phyloP scores from a whole-genome alignment of 2,888 invertebrate genomes.

The Cantharis rufa region DNA sequence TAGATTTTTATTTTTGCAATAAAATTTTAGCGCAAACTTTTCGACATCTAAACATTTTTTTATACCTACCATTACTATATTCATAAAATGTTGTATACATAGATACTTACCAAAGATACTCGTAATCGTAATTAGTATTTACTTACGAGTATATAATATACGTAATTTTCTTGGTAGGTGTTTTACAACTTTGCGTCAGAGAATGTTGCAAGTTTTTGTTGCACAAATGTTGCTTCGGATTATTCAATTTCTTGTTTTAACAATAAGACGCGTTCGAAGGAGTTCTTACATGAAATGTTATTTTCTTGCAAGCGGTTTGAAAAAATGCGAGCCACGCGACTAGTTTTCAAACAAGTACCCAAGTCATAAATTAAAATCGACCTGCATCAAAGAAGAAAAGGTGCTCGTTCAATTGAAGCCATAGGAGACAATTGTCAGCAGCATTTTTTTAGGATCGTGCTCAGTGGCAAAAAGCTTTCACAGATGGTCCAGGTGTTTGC shows the following conservation, averaged over 20 bases:
- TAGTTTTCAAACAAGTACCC: not conserved
- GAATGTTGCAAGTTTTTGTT: slow-evolving; percentile 33
- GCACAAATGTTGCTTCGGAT: slow-evolving; percentile 42
- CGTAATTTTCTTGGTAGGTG: slow-evolving; percentile 29
- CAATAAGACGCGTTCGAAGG: slow-evolving; percentile 13
- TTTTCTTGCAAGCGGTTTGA: not conserved
- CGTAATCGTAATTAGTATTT: not conserved
- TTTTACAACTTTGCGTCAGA: slow-evolving; percentile 34
- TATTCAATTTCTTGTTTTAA: slow-evolving; percentile 44
- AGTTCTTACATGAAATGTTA: not conserved
- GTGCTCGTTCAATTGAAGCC: not conserved
- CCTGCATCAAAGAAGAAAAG: slow-evolving; percentile 1
- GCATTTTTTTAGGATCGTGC: slow-evolving; percentile 11
- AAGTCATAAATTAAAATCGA: not conserved
- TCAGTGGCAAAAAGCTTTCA: slow-evolving; percentile 17
- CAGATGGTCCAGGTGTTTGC: slow-evolving; percentile 39
- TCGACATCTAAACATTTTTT: not conserved
- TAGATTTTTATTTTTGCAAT: not conserved
- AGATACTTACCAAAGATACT: not conserved
- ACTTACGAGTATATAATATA: not conserved
- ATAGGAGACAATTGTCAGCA: not conserved
- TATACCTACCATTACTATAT: not conserved
- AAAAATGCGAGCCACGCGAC: not conserved
- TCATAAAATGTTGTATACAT: not conserved
- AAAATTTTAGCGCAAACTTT: not conserved